These are phyloP conservation scores for Actinemys pallida DNA, from an alignment of 2,113 vertebrate species.

Conservation along the genomic window DNA sequence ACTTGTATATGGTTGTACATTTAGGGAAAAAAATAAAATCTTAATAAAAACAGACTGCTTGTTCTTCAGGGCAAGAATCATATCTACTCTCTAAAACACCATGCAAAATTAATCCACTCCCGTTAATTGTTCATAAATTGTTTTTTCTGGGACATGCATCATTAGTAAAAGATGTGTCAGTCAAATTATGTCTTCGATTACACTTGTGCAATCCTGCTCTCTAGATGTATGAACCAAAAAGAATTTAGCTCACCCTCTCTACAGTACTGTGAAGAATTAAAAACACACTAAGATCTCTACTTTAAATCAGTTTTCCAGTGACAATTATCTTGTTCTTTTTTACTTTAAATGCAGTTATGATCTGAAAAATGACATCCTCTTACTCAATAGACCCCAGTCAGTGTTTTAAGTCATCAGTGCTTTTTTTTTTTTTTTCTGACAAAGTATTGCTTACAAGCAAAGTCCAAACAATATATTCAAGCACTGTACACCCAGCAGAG, in stretches of 20 bases:
- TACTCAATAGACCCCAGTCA: background rate
- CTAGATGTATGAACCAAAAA: background rate
- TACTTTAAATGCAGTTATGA: background rate
- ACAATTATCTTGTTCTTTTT: background rate
- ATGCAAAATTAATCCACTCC: background rate
- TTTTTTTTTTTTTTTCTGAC: background rate
- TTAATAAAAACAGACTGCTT: background rate
- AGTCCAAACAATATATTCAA: slow-evolving; percentile 3
- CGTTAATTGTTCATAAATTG: background rate
- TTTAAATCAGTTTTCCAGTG: background rate
- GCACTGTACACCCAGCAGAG: background rate
- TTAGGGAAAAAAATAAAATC: background rate
- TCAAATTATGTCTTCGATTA: background rate
- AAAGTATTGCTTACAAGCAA: background rate
- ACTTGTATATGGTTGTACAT: background rate
- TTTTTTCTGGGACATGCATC: background rate
- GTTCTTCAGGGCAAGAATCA: background rate
- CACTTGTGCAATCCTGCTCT: background rate
- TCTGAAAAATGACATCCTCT: background rate
- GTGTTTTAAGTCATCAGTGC: background rate
- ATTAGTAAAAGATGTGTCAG: background rate
- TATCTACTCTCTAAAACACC: background rate
- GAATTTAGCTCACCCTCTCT: background rate
- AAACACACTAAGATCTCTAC: background rate
- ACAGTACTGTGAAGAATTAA: background rate